Percentiles rank a stretch among this genome's conserved stretches.
Evolutionary conservation across 2,113 vertebrate genomes (phyloP).

Genomic region (Callospermophilus lateralis): DNA sequence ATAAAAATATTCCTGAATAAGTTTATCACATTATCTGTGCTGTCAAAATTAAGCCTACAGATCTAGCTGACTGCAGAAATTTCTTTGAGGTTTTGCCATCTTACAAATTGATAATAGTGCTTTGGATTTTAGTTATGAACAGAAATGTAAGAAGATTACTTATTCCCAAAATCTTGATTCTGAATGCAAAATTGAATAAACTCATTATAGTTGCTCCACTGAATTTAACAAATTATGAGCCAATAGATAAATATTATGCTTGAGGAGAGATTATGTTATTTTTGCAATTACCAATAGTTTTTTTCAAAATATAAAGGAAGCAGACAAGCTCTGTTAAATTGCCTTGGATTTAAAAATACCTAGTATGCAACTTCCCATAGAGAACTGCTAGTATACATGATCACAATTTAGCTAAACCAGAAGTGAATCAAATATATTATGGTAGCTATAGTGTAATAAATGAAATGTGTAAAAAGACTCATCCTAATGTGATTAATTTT

Average conservation of each 20-base stretch:
- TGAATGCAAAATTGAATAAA: slow-evolving; percentile 57
- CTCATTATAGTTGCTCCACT: slow-evolving; percentile 28
- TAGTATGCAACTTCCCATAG: slow-evolving; percentile 34
- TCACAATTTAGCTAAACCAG: slow-evolving; percentile 49
- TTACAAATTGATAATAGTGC: slow-evolving; percentile 38
- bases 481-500: slow-evolving; percentile 76
- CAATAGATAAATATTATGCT: slow-evolving; percentile 67
- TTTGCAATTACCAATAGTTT: slow-evolving; percentile 55
- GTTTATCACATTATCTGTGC: slow-evolving; percentile 24
- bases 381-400: slow-evolving; percentile 25
- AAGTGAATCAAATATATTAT: slow-evolving; percentile 44
- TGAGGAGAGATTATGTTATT: slow-evolving; percentile 59
- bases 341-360: slow-evolving; percentile 56
- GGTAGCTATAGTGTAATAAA: slow-evolving; percentile 56
- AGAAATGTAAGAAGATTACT: slow-evolving; percentile 47
- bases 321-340: slow-evolving; percentile 52
- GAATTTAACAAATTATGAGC: slow-evolving; percentile 64
- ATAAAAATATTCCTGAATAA: slow-evolving; percentile 11
- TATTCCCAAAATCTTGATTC: slow-evolving; percentile 64
- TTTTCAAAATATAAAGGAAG: slow-evolving; percentile 64
- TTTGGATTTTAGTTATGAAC: slow-evolving; percentile 59
- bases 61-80: slow-evolving; percentile 17
- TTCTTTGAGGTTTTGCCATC: slow-evolving; percentile 53
- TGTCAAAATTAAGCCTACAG: slow-evolving; percentile 50
- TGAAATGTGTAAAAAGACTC: slow-evolving; percentile 58